Conservation (phyloP, 2,797 vertebrate species). For the Pseudopleuronectes americanus region DNA sequence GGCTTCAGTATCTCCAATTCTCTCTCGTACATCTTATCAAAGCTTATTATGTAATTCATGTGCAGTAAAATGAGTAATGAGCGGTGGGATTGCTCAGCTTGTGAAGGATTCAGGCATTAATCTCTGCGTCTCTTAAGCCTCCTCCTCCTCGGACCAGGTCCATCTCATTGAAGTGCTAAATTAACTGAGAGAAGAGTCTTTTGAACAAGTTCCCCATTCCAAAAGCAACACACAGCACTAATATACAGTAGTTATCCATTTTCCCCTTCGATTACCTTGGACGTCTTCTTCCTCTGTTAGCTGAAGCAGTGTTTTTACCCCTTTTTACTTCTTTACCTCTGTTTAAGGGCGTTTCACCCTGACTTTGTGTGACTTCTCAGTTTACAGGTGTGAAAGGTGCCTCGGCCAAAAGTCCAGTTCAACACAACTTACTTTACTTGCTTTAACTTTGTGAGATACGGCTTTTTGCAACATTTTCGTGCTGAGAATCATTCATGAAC, state of each 20-base stretch:
- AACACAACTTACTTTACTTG: no score
- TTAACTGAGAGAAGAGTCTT: neutral
- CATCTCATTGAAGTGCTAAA: neutral
- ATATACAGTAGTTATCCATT: neutral
- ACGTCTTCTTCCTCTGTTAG: neutral
- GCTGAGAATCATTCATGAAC: no score
- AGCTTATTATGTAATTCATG: slow-evolving; percentile 30
- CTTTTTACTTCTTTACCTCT: no score
- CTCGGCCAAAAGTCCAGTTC: no score
- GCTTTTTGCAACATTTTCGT: no score
- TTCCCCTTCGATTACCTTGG: neutral
- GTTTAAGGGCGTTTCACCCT: no score
- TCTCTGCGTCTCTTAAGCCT: slow-evolving; percentile 14
- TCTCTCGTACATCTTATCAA: slow-evolving; percentile 23
- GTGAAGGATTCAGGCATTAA: slow-evolving; percentile 13
- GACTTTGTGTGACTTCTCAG: no score
- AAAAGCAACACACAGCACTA: neutral
- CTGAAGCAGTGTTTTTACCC: no score
- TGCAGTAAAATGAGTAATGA: slow-evolving; percentile 39
- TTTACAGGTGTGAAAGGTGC: no score
- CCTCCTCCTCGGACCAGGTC: slow-evolving; percentile 1
- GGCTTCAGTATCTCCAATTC: slow-evolving; percentile 56
- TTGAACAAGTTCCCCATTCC: no score
- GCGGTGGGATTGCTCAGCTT: slow-evolving; percentile 10
- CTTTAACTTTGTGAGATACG: no score